A percentile compares a stretch with the other conserved stretches of the same genome.
phyloP scores from a whole-genome alignment of 2,888 invertebrate species.

The Thera britannica region DNA sequence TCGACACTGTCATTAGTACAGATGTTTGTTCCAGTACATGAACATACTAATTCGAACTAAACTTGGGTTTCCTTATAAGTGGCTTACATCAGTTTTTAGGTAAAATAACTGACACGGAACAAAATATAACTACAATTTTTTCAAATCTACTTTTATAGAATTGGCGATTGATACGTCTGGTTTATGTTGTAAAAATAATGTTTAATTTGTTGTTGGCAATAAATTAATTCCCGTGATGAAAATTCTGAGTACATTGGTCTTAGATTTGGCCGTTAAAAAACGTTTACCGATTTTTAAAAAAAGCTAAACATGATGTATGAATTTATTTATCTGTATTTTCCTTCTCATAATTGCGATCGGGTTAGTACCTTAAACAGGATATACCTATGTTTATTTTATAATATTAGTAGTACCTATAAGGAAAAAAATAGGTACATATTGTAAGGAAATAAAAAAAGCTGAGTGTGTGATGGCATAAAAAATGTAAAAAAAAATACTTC shows the following conservation, averaged over 20 bases:
- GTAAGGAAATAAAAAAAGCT: too few relatives aligned
- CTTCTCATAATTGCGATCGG: conserved; percentile 2
- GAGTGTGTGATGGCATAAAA: too few relatives aligned
- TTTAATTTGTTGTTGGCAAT: not conserved
- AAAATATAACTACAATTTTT: too few relatives aligned
- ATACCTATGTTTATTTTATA: not conserved
- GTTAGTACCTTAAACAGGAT: not conserved
- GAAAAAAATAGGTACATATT: not conserved
- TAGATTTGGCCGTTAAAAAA: not conserved
- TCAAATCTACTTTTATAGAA: too few relatives aligned
- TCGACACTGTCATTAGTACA: conserved; percentile 22
- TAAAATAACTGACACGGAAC: too few relatives aligned
- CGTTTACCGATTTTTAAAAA: not conserved
- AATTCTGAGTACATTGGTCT: not conserved
- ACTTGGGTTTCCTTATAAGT: not conserved
- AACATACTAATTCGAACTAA: conserved; percentile 33
- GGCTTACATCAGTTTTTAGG: not conserved
- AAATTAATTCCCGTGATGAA: too few relatives aligned
- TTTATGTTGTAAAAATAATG: too few relatives aligned
- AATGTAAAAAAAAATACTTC: not conserved
- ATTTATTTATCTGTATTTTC: conserved; percentile 3
- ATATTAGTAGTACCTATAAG: not conserved
- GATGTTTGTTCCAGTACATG: conserved; percentile 33
- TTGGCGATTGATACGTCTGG: too few relatives aligned
- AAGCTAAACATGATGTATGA: not conserved